Evolutionary conservation across 2,888 invertebrate genomes (phyloP), one percentile per base, ranked within the genome.

Genomic region (Lasiommata megera): DNA sequence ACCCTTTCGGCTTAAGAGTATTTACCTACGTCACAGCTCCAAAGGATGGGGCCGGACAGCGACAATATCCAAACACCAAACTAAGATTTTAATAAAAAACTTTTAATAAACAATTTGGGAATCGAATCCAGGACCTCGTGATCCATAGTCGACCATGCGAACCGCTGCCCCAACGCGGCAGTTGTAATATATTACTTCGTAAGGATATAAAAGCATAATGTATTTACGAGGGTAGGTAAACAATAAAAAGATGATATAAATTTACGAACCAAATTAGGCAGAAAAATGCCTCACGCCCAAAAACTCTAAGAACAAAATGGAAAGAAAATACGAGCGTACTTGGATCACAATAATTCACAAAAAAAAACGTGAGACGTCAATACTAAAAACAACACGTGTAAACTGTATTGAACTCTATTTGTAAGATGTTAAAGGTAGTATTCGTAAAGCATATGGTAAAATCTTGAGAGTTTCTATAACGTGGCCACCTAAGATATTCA

Each of bases 311-410:
- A 64, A 68, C 67, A 67, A 67, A 70, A 70, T 63, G 65, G 66
- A 67, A 73, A 70, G 67, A 65, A 62, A 66, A 67, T 59, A 64
- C 62, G 61, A 28, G 40, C 41, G 48, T 62, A 65, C 67, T 66
- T 62, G 67, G 69, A 73, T 76, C 70, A 70, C 70, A 73, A 74
- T 76, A 74, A 73, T 74, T 74, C 69, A 67, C 67, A 64, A 58
- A 67, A 23, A 64, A 63, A 65, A 68, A 68, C 61, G 60, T 61
- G 57, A 58, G 58, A 66, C 62, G 66, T 69, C 71, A 68, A 71
- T 69, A 65, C 58, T 56, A 59, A 56, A 60, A 63, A 59, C 51
- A 61, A 47, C 47, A 44, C 43, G 6, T 9, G 18, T 16, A 38
- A 58, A 41, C 16, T 9, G 58, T 57, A 63, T 51, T 59, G 47